These are phyloP conservation scores for Psephotus haematonotus DNA, from an alignment of 2,113 vertebrate species.

Conservation along the genomic window DNA sequence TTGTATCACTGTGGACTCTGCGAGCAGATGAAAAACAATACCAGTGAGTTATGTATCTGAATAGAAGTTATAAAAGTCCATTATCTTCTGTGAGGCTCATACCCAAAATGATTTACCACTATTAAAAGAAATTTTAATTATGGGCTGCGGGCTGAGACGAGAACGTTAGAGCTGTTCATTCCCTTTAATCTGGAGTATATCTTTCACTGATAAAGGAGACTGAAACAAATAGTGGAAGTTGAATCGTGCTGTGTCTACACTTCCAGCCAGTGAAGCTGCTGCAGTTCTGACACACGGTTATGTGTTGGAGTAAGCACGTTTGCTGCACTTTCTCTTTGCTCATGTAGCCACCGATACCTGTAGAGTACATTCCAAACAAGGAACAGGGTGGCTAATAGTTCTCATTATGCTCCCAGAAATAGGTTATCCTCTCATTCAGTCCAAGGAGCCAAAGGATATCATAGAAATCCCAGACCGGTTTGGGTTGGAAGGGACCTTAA, in stretches of 20 bases:
- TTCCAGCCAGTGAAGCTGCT: not conserved
- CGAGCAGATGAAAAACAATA: not conserved
- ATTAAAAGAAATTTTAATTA: constrained; percentile 8
- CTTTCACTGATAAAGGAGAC: not conserved
- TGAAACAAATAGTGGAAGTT: not conserved
- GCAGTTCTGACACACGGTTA: not conserved
- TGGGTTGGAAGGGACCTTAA: not conserved
- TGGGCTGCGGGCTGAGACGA: not conserved
- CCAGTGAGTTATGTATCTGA: not conserved
- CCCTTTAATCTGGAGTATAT: not conserved
- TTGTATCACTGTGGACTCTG: not conserved
- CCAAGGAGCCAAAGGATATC: not conserved
- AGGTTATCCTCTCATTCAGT: not conserved
- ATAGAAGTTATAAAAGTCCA: not conserved
- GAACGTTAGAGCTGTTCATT: not conserved
- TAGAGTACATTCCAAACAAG: not conserved
- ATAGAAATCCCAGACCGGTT: not conserved
- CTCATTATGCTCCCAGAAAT: not conserved
- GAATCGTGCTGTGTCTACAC: not conserved
- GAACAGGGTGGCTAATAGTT: not conserved
- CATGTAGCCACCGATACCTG: not conserved
- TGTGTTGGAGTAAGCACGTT: rapidly evolving
- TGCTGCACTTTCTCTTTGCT: not conserved
- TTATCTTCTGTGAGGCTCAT: not conserved
- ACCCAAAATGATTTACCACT: constrained; percentile 7